Conservation (phyloP, 1,140 invertebrate genomes). For the Bombus waltoni region DNA sequence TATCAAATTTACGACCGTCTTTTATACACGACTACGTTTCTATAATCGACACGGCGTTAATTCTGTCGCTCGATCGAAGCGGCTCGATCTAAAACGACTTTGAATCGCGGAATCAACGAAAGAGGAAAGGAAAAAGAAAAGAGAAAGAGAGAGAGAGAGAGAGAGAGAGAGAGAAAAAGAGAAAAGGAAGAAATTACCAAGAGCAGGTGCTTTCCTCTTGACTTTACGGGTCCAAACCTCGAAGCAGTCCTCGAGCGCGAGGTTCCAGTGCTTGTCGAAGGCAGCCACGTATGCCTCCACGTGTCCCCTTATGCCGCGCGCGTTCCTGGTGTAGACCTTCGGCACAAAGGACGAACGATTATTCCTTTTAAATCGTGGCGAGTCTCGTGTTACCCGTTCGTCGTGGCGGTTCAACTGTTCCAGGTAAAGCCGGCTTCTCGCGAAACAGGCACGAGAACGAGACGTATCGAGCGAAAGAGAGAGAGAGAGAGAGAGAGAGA, state of each 20-base stretch:
- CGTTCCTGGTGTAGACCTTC: conserved; percentile 87
- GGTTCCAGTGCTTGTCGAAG: conserved; percentile 98
- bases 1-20: background rate
- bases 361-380: conserved; percentile 71
- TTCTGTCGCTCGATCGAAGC: background rate
- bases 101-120: too few species aligned
- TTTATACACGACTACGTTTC: rapidly evolving
- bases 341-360: conserved; percentile 73
- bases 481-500: background rate
- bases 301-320: conserved; percentile 87
- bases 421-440: conserved; percentile 60
- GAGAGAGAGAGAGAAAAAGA: background rate
- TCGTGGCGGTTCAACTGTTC: conserved; percentile 53
- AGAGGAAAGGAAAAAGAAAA: background rate
- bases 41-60: background rate
- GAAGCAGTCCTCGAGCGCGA: conserved; percentile 93
- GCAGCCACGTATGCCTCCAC: conserved; percentile 91
- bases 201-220: conserved; percentile 85
- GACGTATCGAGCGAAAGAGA: background rate
- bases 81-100: background rate
- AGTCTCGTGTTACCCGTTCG: conserved; percentile 14
- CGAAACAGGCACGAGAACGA: conserved; percentile 20
- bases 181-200: conserved; percentile 75
- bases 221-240: conserved; percentile 91
- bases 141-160: background rate